A percentile compares a stretch with the other conserved stretches of the same genome.
phyloP scores from a whole-genome alignment of 2,113 vertebrate genomes.

The Callithrix jacchus region DNA sequence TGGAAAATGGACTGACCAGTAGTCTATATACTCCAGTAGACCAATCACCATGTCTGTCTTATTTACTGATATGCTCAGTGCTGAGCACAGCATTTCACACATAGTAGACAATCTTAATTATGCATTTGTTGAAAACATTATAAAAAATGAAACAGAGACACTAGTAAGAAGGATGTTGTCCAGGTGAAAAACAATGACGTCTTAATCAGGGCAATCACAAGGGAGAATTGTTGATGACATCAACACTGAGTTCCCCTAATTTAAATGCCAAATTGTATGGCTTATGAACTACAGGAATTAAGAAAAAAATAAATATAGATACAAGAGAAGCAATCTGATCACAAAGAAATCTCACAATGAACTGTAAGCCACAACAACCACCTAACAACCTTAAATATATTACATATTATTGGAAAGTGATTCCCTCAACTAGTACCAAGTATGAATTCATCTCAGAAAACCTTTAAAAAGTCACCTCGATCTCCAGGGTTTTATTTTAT shows the following conservation, averaged over 20 bases:
- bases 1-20: background rate
- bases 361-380: background rate
- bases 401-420: background rate
- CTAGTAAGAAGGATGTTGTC: background rate
- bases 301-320: background rate
- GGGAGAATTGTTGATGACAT: background rate
- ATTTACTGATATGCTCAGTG: background rate
- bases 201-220: background rate
- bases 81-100: background rate
- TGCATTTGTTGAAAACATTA: background rate
- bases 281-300: background rate
- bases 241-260: background rate
- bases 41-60: background rate
- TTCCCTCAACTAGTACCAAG: background rate
- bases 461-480: background rate
- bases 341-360: background rate
- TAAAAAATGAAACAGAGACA: conserved; percentile 11
- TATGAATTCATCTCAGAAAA: background rate
- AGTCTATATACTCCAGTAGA: background rate
- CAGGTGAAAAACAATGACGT: background rate
- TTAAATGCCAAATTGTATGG: background rate
- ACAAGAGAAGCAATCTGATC: background rate
- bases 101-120: background rate
- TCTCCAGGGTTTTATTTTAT: background rate
- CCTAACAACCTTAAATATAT: background rate